These are phyloP conservation scores for Danaus chrysippus DNA, from an alignment of 2,888 invertebrate genomes.

Conservation along the genomic window DNA sequence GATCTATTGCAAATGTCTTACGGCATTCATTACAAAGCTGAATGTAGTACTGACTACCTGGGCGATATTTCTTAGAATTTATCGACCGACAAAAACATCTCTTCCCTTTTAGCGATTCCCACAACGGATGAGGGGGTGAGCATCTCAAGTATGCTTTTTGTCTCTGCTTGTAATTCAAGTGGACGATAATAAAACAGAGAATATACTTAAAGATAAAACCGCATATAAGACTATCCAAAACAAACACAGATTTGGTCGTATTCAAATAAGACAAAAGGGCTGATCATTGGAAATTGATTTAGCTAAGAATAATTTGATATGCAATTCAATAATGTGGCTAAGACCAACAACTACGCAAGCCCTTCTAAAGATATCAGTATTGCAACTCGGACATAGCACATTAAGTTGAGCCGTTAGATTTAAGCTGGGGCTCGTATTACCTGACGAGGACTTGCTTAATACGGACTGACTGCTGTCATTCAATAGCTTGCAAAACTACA, in stretches of 20 bases:
- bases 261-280: slow-evolving; percentile 6
- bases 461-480: slow-evolving; percentile 65
- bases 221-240: neutral
- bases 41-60: slow-evolving; percentile 64
- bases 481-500: slow-evolving; percentile 71
- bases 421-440: slow-evolving; percentile 68
- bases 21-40: slow-evolving; percentile 42
- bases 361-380: slow-evolving; percentile 51
- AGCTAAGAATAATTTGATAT: slow-evolving; percentile 29
- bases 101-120: slow-evolving; percentile 67
- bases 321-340: slow-evolving; percentile 26
- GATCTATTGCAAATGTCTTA: slow-evolving; percentile 6
- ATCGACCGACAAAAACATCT: slow-evolving; percentile 53
- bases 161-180: slow-evolving; percentile 64
- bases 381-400: slow-evolving; percentile 60
- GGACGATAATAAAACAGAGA: slow-evolving; percentile 56
- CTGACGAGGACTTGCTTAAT: slow-evolving; percentile 68
- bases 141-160: slow-evolving; percentile 73
- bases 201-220: neutral
- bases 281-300: slow-evolving; percentile 6
- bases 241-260: no score
- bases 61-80: slow-evolving; percentile 58
- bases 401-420: slow-evolving; percentile 65
- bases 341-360: slow-evolving; percentile 18
- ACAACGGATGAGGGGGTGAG: slow-evolving; percentile 66